phyloP scores from a whole-genome alignment of 2,113 vertebrate genomes.

The Balaenoptera acutorostrata region DNA sequence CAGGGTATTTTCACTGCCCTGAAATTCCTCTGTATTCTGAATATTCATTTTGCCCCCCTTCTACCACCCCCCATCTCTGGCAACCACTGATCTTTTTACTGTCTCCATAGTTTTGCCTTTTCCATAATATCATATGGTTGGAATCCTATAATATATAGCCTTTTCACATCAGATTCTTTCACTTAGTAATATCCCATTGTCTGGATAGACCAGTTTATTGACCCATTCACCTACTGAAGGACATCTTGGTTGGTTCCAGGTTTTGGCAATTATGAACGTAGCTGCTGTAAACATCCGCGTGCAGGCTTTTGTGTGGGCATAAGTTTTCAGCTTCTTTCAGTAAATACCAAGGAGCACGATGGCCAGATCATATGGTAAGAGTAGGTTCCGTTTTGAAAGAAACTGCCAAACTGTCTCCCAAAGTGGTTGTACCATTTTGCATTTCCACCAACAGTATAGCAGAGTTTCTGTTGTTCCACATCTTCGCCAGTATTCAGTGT shows the following conservation, averaged over 20 bases:
- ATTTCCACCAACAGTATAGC: neutral
- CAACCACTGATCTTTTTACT: neutral
- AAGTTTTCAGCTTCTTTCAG: neutral
- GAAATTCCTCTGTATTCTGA: neutral
- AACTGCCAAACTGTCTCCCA: neutral
- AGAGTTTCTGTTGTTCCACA: neutral
- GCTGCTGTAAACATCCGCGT: neutral
- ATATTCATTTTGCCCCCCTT: too few species aligned
- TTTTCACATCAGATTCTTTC: neutral
- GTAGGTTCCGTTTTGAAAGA: neutral
- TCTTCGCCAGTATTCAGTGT: neutral
- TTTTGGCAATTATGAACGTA: neutral
- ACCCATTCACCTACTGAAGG: neutral
- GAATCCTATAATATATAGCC: neutral
- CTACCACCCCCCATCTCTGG: neutral
- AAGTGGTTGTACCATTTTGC: neutral
- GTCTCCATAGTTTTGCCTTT: neutral
- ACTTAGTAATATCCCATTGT: neutral
- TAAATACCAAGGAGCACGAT: neutral
- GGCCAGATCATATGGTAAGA: neutral
- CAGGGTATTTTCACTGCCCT: neutral
- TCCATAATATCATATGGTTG: neutral
- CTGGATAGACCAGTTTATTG: neutral
- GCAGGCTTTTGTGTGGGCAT: neutral
- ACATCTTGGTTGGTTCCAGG: neutral